Evolutionary conservation across 2,797 vertebrate genomes (phyloP).

Genomic region (Gouania willdenowi): DNA sequence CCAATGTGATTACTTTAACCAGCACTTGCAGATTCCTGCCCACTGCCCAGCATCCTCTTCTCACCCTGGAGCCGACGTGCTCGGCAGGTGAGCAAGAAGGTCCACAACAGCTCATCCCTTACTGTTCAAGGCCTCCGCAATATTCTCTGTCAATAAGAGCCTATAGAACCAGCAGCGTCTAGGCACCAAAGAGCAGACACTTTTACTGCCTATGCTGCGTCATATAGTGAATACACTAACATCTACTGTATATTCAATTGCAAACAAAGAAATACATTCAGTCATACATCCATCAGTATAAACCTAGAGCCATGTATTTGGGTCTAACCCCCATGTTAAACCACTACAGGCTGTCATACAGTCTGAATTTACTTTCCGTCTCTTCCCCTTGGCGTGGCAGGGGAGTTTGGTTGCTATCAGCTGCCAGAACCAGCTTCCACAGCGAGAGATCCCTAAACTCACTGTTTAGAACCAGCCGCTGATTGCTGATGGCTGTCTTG

Average conservation of each 20-base stretch:
- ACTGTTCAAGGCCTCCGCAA: slow-evolving; percentile 22
- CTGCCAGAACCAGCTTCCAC: slow-evolving; percentile 48
- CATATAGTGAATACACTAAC: slow-evolving; percentile 54
- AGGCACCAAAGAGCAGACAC: slow-evolving; percentile 16
- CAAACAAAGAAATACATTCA: slow-evolving; percentile 59
- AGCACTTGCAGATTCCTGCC: slow-evolving; percentile 77
- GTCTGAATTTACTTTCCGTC: slow-evolving; percentile 47
- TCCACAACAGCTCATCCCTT: slow-evolving; percentile 30
- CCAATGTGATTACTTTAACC: slow-evolving; percentile 87
- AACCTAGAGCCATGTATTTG: slow-evolving; percentile 45
- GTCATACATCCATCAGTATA: slow-evolving; percentile 71
- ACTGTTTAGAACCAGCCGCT: slow-evolving; percentile 62
- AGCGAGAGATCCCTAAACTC: slow-evolving; percentile 46
- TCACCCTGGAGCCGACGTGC: slow-evolving; percentile 43
- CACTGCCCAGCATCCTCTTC: slow-evolving; percentile 71
- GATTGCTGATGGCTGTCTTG: slow-evolving; percentile 74
- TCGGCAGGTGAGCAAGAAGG: slow-evolving; percentile 50
- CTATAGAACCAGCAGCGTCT: slow-evolving; percentile 29
- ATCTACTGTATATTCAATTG: slow-evolving; percentile 65
- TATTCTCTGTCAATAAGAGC: slow-evolving; percentile 37
- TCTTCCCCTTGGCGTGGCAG: slow-evolving; percentile 39
- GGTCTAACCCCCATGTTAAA: slow-evolving; percentile 54
- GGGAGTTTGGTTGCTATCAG: slow-evolving; percentile 52
- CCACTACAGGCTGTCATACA: slow-evolving; percentile 60
- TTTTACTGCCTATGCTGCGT: slow-evolving; percentile 29